Base-by-base conservation (phyloP, 2,888 invertebrate species). In the Harpalus rufipes region DNA sequence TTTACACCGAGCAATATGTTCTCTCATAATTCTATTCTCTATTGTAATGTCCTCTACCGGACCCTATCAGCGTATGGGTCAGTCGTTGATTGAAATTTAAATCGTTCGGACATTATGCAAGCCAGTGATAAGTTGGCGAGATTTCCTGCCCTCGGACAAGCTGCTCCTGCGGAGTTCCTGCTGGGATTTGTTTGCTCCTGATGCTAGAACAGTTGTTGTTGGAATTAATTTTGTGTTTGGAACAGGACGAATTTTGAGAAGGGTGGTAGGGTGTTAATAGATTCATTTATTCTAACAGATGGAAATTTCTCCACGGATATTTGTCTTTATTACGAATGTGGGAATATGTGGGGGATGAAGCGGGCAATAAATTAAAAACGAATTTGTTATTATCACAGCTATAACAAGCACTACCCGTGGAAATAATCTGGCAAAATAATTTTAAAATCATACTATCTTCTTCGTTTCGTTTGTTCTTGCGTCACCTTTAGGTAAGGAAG, bases 71-170 rank as follows among this genome's bases (percentile, higher is more conserved):
- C 68, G 68, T 68, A 68, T 68, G 68, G 68, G 68, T 68, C 76
- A 74, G 76, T 76, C 44, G 25, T 44, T 76, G 76, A 76, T 76
- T 76, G 76, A 76, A 76, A 76, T 76, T 76, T 76, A 76, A 76
- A 76, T 76, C 21, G 56, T 76, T 76, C 76, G 76, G 21, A 76
- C 56, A 76, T 76, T 76, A 76, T 76, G 56, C 56, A 41, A 56
- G 16, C 56, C 76, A 44, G 56, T 76, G 76, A 76, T 76, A 76
- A 76, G 51, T 76, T 56, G 8, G 76, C 68, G 56, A 76, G 51
- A 76, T 76, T 76, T 76, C 76, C 76, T 51, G 76, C 14, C 12
- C 51, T 76, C 56, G 68, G 68, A 68, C 68, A 68, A 25, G 41
- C 68, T 68, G 44, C 32, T 32, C 32, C 5, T 32, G 32, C 65